These are phyloP conservation scores for Agriopis marginaria DNA, from an alignment of 2,888 invertebrate genomes.

Conservation along the genomic window DNA sequence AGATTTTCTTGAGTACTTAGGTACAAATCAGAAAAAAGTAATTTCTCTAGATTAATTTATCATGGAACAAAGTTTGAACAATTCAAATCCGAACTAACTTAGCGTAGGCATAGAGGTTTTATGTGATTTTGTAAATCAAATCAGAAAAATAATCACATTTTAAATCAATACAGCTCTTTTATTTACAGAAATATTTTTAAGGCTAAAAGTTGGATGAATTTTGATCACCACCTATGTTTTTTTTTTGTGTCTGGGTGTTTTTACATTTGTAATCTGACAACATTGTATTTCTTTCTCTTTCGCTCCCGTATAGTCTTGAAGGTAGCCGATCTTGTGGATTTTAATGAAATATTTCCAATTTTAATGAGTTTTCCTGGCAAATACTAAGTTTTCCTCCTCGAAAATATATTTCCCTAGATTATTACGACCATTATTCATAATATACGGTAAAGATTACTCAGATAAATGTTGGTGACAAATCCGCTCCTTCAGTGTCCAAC, in stretches of 20 bases:
- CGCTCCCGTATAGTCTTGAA: conserved; percentile 82
- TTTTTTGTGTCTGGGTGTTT: background rate
- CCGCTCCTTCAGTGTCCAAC: conserved; percentile 67
- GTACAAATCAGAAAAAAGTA: too few species aligned
- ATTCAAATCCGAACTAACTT: too few species aligned
- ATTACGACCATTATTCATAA: conserved; percentile 21
- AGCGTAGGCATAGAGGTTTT: too few species aligned
- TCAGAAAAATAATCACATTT: too few species aligned
- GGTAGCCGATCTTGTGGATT: conserved; percentile 74
- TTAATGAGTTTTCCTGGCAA: conserved; percentile 56
- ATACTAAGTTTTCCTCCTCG: conserved; percentile 50
- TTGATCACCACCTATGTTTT: background rate
- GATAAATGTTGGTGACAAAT: conserved; percentile 77
- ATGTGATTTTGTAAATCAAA: too few species aligned
- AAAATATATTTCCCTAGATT: conserved; percentile 21
- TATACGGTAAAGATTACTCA: conserved; percentile 78
- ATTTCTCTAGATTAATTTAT: too few species aligned
- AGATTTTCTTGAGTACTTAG: too few species aligned
- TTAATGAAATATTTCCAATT: conserved; percentile 63
- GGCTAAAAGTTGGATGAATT: too few species aligned
- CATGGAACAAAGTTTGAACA: too few species aligned
- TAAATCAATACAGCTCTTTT: too few species aligned
- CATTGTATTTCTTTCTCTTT: conserved; percentile 76
- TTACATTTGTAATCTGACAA: conserved; percentile 48
- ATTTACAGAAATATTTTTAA: background rate